Percentiles rank a stretch among this genome's conserved stretches.
Conservation (phyloP, 2,888 invertebrate genomes). For the Villa cingulata region DNA sequence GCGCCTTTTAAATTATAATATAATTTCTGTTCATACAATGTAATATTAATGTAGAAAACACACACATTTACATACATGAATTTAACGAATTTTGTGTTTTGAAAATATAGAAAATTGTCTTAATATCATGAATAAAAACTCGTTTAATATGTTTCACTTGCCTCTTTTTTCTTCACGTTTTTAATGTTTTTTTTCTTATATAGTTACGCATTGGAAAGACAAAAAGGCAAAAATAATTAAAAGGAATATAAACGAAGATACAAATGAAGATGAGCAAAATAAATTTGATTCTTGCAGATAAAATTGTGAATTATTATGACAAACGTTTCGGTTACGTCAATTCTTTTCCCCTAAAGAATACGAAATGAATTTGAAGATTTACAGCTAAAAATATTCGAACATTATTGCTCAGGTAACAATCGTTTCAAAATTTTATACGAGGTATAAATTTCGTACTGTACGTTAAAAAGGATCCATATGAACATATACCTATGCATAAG, state of each 20-base stretch:
- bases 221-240: neutral
- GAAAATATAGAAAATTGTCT: slow-evolving; percentile 9
- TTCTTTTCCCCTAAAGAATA: too few species aligned
- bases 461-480: too few species aligned
- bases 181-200: neutral
- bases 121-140: neutral
- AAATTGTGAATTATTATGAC: neutral
- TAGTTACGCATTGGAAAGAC: neutral
- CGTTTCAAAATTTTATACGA: too few species aligned
- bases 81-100: too few species aligned
- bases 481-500: too few species aligned
- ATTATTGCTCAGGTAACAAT: too few species aligned
- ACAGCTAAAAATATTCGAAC: too few species aligned
- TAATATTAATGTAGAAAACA: too few species aligned
- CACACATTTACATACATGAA: too few species aligned
- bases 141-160: slow-evolving; percentile 12
- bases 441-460: too few species aligned
- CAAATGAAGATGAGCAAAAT: neutral
- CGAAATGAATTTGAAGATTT: too few species aligned
- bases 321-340: too few species aligned
- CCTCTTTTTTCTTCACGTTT: slow-evolving; percentile 5
- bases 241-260: neutral
- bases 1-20: slow-evolving; percentile 7
- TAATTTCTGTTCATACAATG: neutral
- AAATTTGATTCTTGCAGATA: slow-evolving; percentile 2